A percentile compares a stretch with the other conserved stretches of the same genome.
These are phyloP conservation scores for Etia nguti DNA, from an alignment of 2,113 vertebrate species.

Conservation along the genomic window DNA sequence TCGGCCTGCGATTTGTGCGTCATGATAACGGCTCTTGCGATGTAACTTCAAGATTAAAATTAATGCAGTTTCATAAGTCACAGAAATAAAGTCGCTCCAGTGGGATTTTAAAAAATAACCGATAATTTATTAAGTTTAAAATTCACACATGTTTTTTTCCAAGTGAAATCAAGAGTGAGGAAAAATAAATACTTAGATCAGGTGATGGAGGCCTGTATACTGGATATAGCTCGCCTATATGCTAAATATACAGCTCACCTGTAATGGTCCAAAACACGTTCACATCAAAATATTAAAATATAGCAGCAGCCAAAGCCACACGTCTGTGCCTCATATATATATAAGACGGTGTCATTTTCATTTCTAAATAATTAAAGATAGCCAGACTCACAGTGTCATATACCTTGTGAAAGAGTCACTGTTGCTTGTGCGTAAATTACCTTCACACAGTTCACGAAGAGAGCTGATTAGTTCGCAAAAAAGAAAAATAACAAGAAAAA, in stretches of 20 bases:
- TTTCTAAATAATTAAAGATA: conserved; percentile 36
- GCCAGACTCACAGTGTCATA: conserved; percentile 14
- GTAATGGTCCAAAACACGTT: conserved; percentile 42
- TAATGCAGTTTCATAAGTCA: not conserved
- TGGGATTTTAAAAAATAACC: conserved; percentile 61
- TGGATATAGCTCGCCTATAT: conserved; percentile 2
- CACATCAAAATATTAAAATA: conserved; percentile 64
- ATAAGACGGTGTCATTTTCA: conserved; percentile 18
- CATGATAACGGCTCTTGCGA: not conserved
- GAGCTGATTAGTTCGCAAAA: not conserved
- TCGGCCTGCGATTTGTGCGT: not conserved
- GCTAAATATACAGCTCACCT: conserved; percentile 20
- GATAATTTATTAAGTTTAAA: conserved; percentile 72
- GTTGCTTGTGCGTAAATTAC: conserved; percentile 34
- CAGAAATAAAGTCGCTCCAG: conserved; percentile 5
- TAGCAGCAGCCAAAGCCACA: conserved; percentile 66
- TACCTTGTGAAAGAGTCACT: conserved; percentile 20
- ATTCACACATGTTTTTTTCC: conserved; percentile 60
- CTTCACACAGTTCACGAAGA: conserved; percentile 7
- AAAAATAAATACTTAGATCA: conserved; percentile 42
- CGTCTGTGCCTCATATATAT: conserved; percentile 36
- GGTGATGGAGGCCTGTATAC: conserved; percentile 2
- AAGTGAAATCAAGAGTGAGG: conserved; percentile 63
- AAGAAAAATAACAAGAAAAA: not conserved
- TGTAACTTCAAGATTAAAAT: not conserved